Evolutionary conservation across 1,140 invertebrate genomes (phyloP).

Genomic region (Charaxes varanes): DNA sequence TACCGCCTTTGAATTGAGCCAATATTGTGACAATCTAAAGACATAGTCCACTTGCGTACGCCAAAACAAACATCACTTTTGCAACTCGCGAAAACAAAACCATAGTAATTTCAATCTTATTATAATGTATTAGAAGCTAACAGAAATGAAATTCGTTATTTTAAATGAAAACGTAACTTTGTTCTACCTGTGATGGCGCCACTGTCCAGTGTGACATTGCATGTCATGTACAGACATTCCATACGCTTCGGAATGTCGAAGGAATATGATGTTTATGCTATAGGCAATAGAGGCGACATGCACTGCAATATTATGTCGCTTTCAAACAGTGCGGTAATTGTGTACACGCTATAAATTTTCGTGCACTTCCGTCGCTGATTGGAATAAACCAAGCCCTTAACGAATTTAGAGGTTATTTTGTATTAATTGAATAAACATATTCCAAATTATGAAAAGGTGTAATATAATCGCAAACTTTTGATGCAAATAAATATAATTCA

Average conservation of each 20-base stretch:
- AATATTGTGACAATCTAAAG: slow-evolving; percentile 39
- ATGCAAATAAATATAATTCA: no score
- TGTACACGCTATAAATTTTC: slow-evolving; percentile 1
- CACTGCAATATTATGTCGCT: not conserved
- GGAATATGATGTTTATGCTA: slow-evolving; percentile 15
- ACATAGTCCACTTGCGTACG: slow-evolving; percentile 43
- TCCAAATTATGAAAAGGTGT: no score
- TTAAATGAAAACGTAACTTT: slow-evolving; percentile 19
- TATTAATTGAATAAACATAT: no score
- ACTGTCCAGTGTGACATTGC: slow-evolving; percentile 30
- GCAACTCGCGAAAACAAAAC: slow-evolving; percentile 6
- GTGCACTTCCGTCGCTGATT: slow-evolving; percentile 3
- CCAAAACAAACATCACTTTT: slow-evolving; percentile 14
- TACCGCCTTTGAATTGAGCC: slow-evolving; percentile 40
- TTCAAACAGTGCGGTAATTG: slow-evolving; percentile 2
- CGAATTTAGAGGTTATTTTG: no score
- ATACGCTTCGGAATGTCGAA: slow-evolving; percentile 11
- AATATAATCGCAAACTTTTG: no score
- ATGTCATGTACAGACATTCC: slow-evolving; percentile 26
- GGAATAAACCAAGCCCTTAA: no score
- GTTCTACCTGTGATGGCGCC: slow-evolving; percentile 31
- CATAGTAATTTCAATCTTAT: slow-evolving; percentile 17
- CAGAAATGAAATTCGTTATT: slow-evolving; percentile 7
- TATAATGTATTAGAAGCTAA: slow-evolving; percentile 6
- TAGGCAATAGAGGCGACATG: not conserved